Evolutionary conservation across 1,140 invertebrate genomes (phyloP), one percentile per base, ranked within the genome.

Genomic region (Oscheius sp.): DNA sequence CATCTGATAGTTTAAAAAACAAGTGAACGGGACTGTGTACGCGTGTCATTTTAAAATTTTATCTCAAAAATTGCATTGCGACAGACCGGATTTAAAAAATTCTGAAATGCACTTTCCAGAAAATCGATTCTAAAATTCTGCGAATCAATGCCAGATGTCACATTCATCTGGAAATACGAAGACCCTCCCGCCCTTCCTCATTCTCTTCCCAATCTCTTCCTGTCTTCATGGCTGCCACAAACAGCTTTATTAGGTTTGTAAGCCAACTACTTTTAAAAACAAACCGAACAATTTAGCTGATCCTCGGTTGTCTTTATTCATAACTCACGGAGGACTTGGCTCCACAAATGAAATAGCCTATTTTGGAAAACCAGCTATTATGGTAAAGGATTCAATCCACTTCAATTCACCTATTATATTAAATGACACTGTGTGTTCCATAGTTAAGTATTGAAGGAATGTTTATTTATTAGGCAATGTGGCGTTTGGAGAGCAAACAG

Each of bases 151-250:
- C 71, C 71, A 1, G 71, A 73, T 0, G 58, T 65, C 2, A 73
- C 71, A 7, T 73, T 73, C 28, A 73, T 73, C 32, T 73, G 71
- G 71, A 73, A 73, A 52, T 73, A 67, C 36, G 71, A 73, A 46
- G 71, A 67, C 23, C 38, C 20, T 26, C 52, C 45, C 18, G 36
- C 58, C 0, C 46, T 42, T 28, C 59, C 61, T 7, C 20, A 49
- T 31, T 61, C 63, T 55, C 61, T 71, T 2, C 59, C 59, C 23
- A 71, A 71, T 52, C 36, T 71, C 10, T 35, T 63, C 4, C 31
- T 71, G 36, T 34, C 46, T 0, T 42, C 69, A 28, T 71, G 69
- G 69, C 45, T 71, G 36, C 69, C 69, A 28, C 69, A 63, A 26
- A 63, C 31, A 13, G 61, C 61, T 63, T 32, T 63, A 7, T 26